phyloP scores from a whole-genome alignment of 1,140 invertebrate genomes.

The Anastatus disparis region DNA sequence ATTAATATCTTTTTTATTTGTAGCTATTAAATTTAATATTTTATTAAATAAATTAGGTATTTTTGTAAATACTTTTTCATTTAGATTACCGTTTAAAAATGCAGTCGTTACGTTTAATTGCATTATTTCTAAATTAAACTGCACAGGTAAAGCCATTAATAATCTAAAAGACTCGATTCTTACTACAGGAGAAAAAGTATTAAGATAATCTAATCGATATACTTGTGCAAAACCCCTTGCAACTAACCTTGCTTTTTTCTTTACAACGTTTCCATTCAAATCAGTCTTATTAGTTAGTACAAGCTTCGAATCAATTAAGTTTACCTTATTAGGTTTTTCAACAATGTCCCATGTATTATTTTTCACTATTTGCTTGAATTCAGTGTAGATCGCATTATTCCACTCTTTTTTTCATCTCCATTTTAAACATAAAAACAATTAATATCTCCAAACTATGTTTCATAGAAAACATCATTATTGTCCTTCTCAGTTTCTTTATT shows the following conservation, averaged over 20 bases:
- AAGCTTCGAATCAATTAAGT: slow-evolving; percentile 51
- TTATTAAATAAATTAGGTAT: slow-evolving; percentile 14
- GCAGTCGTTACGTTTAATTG: not conserved
- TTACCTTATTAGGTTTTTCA: slow-evolving; percentile 19
- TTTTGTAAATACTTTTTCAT: slow-evolving; percentile 46
- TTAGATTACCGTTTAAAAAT: no score
- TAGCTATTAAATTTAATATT: no score
- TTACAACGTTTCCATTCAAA: slow-evolving; percentile 18
- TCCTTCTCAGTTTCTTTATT: not conserved
- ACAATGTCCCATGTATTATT: slow-evolving; percentile 58
- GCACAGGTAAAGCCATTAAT: slow-evolving; percentile 14
- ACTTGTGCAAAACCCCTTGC: slow-evolving; percentile 38
- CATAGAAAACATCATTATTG: not conserved
- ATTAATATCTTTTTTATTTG: slow-evolving; percentile 3
- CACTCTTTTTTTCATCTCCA: not conserved
- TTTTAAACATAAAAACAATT: not conserved
- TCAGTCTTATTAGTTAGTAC: slow-evolving; percentile 48
- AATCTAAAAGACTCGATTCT: no score
- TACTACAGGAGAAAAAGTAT: no score
- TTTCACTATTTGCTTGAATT: slow-evolving; percentile 48
- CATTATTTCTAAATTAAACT: slow-evolving; percentile 28
- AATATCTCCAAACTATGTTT: not conserved
- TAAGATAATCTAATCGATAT: no score
- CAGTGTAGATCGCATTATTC: slow-evolving; percentile 45
- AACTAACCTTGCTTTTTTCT: slow-evolving; percentile 44